Percentiles rank a stretch among this genome's conserved stretches.
phyloP scores from a whole-genome alignment of 2,797 vertebrate genomes.

The Alfaro cultratus region DNA sequence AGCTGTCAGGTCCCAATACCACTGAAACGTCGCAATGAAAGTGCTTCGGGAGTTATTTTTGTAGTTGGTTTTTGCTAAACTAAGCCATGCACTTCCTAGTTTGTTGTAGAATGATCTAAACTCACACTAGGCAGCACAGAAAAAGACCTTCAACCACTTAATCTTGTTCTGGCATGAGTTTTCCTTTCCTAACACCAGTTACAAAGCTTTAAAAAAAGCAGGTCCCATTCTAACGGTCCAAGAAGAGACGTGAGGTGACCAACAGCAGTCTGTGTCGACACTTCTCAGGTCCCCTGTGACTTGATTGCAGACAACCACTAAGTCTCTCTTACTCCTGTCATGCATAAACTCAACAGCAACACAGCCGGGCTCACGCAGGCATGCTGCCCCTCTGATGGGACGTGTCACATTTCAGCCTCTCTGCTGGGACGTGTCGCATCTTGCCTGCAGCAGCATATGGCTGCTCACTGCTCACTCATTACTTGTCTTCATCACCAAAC shows the following conservation, averaged over 20 bases:
- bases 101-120: neutral
- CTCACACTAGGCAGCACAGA: neutral
- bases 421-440: neutral
- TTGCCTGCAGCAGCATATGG: neutral
- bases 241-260: neutral
- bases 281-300: neutral
- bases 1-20: neutral
- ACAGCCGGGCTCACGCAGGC: neutral
- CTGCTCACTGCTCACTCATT: neutral
- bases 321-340: conserved; percentile 1
- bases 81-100: neutral
- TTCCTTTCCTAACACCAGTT: neutral
- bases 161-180: neutral
- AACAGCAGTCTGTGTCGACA: neutral
- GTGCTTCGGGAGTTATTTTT: neutral
- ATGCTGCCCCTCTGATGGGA: neutral
- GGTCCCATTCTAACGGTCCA: no score
- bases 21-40: neutral
- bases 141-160: neutral
- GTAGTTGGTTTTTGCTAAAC: neutral
- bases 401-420: neutral
- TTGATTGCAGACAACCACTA: neutral
- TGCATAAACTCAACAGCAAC: neutral
- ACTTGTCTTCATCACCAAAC: neutral
- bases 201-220: neutral